Evolutionary conservation across 2,113 vertebrate species (phyloP).

Genomic region (Podarcis cretensis): DNA sequence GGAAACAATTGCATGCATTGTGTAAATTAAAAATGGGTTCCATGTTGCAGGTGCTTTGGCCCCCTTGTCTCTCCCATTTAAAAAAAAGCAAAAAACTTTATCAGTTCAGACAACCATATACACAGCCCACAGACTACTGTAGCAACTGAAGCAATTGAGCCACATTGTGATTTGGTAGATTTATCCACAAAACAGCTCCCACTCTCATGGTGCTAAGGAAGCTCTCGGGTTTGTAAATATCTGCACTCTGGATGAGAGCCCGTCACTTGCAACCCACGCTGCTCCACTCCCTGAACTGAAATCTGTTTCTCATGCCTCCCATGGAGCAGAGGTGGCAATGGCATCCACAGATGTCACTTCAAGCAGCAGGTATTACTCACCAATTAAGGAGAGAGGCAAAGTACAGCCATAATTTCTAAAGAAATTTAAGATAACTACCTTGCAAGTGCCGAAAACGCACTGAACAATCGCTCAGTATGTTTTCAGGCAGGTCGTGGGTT

Average conservation of each 20-base stretch:
- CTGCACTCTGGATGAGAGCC: background rate
- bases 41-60: no score
- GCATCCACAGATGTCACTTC: background rate
- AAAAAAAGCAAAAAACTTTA: no score
- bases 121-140: background rate
- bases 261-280: background rate
- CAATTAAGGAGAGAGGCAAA: constrained; percentile 14
- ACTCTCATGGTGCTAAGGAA: background rate
- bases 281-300: background rate
- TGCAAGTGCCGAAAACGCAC: background rate
- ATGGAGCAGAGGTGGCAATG: background rate
- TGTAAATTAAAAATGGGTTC: no score
- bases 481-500: background rate
- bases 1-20: background rate
- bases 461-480: constrained; percentile 16
- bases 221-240: background rate
- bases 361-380: constrained; percentile 26
- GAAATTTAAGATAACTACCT: constrained; percentile 38
- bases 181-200: background rate
- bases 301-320: background rate
- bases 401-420: constrained; percentile 6
- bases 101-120: no score
- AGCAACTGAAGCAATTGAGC: background rate
- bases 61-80: no score
- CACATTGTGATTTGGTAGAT: background rate